These are phyloP conservation scores for Holacanthella duospinosa DNA, from an alignment of 2,888 invertebrate genomes.

Conservation along the genomic window DNA sequence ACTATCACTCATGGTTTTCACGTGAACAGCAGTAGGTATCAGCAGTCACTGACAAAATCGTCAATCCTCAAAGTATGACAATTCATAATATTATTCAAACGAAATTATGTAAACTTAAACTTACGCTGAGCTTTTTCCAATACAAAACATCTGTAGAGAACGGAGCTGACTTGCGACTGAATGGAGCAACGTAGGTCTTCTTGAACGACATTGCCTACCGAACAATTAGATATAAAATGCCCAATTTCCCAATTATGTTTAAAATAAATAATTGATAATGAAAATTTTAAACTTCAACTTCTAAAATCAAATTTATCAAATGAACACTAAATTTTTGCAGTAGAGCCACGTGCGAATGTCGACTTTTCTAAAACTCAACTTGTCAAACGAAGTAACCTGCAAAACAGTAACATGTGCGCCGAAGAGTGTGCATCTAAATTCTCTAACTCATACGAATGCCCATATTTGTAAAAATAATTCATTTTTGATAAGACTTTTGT, in stretches of 20 bases:
- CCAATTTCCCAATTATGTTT: background rate
- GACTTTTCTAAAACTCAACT: no score
- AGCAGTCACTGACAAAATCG: background rate
- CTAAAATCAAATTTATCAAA: no score
- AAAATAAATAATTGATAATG: background rate
- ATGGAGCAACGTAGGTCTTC: constrained; percentile 59
- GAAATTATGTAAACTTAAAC: constrained; percentile 37
- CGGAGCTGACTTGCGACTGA: constrained; percentile 55
- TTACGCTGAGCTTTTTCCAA: constrained; percentile 80
- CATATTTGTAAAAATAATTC: background rate
- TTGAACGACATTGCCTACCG: constrained; percentile 51
- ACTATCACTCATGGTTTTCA: no score
- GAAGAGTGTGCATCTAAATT: no score
- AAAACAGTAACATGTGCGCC: no score
- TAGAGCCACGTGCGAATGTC: no score
- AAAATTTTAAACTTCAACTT: no score
- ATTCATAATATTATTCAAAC: background rate
- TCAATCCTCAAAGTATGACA: background rate
- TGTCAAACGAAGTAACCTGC: no score
- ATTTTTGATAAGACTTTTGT: background rate
- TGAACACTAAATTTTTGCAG: no score
- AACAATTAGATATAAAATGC: background rate
- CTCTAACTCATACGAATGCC: no score
- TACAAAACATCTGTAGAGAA: constrained; percentile 68
- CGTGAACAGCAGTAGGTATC: no score